Percentiles rank a stretch among this genome's conserved stretches.
Evolutionary conservation across 2,888 invertebrate species (phyloP).

Genomic region (Metalampra italica): DNA sequence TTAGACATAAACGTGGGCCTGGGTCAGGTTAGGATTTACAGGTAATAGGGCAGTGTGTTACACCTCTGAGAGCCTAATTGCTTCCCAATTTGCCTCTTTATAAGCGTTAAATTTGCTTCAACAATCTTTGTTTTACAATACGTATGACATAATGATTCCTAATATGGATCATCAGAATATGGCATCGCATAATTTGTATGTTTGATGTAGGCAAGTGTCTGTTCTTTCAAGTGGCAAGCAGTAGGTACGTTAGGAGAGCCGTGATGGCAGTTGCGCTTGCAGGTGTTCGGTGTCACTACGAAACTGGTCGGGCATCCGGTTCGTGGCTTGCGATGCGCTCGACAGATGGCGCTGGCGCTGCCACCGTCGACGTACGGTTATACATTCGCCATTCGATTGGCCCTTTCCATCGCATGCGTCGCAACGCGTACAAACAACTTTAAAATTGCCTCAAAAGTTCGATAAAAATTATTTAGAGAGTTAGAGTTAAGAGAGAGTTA

Average conservation of each 20-base stretch:
- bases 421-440: background rate
- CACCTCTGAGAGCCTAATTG: too few relatives aligned
- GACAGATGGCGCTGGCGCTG: conserved; percentile 73
- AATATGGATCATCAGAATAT: background rate
- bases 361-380: conserved; percentile 10
- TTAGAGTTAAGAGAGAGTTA: too few relatives aligned
- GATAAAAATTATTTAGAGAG: too few relatives aligned
- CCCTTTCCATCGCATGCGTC: background rate
- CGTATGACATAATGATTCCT: background rate
- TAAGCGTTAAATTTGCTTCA: too few relatives aligned
- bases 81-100: too few relatives aligned
- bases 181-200: background rate
- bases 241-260: conserved; percentile 25
- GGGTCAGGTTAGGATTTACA: too few relatives aligned
- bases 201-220: conserved; percentile 4
- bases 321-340: conserved; percentile 25
- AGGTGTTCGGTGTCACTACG: conserved; percentile 68
- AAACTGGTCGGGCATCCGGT: conserved; percentile 76
- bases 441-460: background rate
- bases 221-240: conserved; percentile 15
- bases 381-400: background rate
- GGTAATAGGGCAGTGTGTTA: too few relatives aligned
- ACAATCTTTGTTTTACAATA: too few relatives aligned
- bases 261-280: conserved; percentile 45
- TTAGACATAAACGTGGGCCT: too few relatives aligned